Evolutionary conservation across 2,888 invertebrate genomes (phyloP).

Genomic region (Ligdia adustata): DNA sequence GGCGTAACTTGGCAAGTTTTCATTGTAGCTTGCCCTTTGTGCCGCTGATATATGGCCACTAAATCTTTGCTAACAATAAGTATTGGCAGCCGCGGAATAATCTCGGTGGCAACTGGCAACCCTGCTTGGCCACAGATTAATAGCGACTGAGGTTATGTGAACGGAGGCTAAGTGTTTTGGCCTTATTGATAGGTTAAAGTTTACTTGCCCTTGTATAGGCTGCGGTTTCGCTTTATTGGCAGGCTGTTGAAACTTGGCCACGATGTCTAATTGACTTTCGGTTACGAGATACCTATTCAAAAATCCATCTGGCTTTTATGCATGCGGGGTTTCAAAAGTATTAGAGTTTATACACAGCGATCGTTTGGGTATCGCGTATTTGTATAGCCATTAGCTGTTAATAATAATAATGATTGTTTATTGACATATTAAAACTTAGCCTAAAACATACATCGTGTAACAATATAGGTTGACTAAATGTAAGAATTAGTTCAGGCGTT

Average conservation of each 20-base stretch:
- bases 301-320: no score
- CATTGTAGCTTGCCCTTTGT: slow-evolving; percentile 48
- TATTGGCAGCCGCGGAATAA: slow-evolving; percentile 32
- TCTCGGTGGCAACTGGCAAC: slow-evolving; percentile 21
- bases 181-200: slow-evolving; percentile 15
- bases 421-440: no score
- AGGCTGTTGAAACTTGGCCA: not conserved
- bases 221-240: not conserved
- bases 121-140: slow-evolving; percentile 19
- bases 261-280: no score
- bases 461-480: no score
- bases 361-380: no score
- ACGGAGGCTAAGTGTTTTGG: slow-evolving; percentile 8
- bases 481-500: no score
- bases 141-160: slow-evolving; percentile 16
- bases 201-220: not conserved
- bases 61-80: slow-evolving; percentile 55
- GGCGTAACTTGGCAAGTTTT: slow-evolving; percentile 37
- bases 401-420: no score
- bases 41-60: slow-evolving; percentile 57
- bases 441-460: no score
- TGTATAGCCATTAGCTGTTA: no score
- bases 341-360: no score
- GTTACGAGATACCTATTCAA: no score
- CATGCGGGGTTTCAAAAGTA: no score